Evolutionary conservation across 2,113 vertebrate species (phyloP).

Genomic region (Lycaon pictus): DNA sequence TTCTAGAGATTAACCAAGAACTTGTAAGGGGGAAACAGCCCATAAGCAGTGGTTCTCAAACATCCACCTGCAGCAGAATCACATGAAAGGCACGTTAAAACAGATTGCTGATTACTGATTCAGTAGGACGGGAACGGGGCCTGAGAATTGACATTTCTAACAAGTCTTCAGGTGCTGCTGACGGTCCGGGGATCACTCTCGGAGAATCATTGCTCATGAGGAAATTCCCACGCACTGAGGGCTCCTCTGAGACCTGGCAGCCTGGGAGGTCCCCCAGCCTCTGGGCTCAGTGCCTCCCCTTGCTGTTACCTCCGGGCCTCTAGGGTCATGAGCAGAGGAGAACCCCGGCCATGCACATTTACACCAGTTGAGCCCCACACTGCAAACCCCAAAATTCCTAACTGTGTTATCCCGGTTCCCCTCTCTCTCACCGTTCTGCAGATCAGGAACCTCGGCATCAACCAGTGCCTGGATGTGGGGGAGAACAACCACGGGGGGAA

Average conservation of each 20-base stretch:
- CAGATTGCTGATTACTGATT: neutral
- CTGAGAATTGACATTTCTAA: neutral
- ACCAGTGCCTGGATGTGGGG: slow-evolving; percentile 94
- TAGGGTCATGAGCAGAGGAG: neutral
- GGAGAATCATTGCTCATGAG: neutral
- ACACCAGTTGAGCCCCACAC: neutral
- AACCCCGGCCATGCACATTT: neutral
- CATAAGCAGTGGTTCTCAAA: neutral
- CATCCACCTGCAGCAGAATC: neutral
- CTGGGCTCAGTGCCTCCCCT: neutral
- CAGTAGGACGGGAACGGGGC: neutral
- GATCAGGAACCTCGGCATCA: slow-evolving; percentile 92
- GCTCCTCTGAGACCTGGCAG: neutral
- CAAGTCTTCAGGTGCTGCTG: neutral
- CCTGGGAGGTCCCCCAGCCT: neutral
- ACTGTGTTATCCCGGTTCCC: neutral
- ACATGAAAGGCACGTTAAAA: neutral
- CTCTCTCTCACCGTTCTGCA: slow-evolving; percentile 75
- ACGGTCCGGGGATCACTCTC: neutral
- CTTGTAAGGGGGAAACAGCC: neutral
- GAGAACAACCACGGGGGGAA: slow-evolving; percentile 94
- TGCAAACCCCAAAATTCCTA: neutral
- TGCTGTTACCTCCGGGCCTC: neutral
- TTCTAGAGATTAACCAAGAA: neutral
- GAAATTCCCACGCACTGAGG: neutral